A percentile compares a stretch with the other conserved stretches of the same genome.
These are phyloP conservation scores for Montipora foliosa DNA, from an alignment of 64 coral and sea anemone species.

Conservation along the genomic window DNA sequence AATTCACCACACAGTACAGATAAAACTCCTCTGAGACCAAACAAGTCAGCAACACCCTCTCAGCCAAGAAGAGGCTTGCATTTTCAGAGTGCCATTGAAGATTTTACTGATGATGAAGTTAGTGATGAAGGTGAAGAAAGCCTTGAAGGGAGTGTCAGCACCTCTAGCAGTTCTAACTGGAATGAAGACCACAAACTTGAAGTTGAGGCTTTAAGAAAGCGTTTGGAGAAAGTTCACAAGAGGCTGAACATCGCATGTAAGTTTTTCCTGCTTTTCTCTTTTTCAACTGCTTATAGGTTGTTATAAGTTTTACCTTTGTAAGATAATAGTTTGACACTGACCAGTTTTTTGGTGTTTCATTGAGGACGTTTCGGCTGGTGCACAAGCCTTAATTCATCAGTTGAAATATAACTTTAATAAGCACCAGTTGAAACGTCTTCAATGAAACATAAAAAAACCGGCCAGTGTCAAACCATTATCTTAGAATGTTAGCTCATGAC, in stretches of 20 bases:
- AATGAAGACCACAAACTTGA: constrained; percentile 37
- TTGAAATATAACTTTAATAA: neutral
- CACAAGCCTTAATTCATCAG: neutral
- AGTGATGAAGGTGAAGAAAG: neutral
- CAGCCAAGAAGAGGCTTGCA: constrained; percentile 29
- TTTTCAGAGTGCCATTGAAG: constrained; percentile 52
- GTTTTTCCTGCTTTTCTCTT: neutral
- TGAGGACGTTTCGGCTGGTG: neutral
- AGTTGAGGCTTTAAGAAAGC: constrained; percentile 30
- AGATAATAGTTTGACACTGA: neutral
- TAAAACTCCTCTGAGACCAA: neutral
- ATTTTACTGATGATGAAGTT: neutral
- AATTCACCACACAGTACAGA: neutral
- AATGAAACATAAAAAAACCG: neutral
- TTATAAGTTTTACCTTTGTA: neutral
- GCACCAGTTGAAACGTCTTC: neutral
- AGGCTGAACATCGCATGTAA: constrained; percentile 62
- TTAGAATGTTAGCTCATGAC: neutral
- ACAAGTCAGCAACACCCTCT: neutral
- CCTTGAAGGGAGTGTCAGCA: neutral
- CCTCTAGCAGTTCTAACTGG: neutral
- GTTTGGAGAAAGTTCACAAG: constrained; percentile 59
- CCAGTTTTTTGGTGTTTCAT: neutral
- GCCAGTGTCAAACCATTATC: neutral
- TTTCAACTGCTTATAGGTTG: neutral